Base-by-base conservation (phyloP, 2,888 invertebrate species). In the Drosophila nigritarsus region DNA sequence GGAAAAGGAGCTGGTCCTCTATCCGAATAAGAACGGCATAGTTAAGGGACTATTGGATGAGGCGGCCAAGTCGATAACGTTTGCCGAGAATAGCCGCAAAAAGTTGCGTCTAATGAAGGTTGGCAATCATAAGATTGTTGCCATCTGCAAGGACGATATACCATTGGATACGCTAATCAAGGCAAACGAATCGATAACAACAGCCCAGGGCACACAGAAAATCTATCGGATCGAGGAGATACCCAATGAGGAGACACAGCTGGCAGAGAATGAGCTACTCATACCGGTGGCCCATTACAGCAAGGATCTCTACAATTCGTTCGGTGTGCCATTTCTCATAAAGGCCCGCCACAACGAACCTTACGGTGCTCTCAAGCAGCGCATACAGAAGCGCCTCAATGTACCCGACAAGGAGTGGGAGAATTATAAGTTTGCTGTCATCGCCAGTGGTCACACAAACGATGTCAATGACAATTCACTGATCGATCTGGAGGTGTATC, bases 271-370 rank as follows among this genome's bases (percentile, higher is more conserved):
- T 71, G 99, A 99, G 94, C 94, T 97, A 93, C 94, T 99, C 67
- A 96, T 99, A 75, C 98, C 99, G 67, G 98, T 99, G 90, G 98
- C 98, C 73, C 99, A 99, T 94, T 99, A 98, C 94, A 96, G 98
- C 93, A 99, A 99, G 94, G 99, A 99, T 93, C 95, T 97, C 84
- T 97, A 96, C 93, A 96, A 97, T 78, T 97, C 98, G 59, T 99
- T 98, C 93, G 99, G 99, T 71, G 96, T 97, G 81, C 99, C 99
- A 73, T 99, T 99, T 94, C 95, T 98, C 91, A 94, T 97, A 82
- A 98, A 98, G 94, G 95, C 97, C 80, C 97, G 97, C 92, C 96
- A 98, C 94, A 96, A 96, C 82, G 99, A 99, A 94, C 95, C 96
- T 20, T 98, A 98, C 93, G 94, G 95, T 66, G 95, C 95, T 83